A percentile compares a stretch with the other conserved stretches of the same genome.
These are phyloP conservation scores for Euura saliciscinereae DNA, from an alignment of 1,140 invertebrate genomes.

Conservation along the genomic window DNA sequence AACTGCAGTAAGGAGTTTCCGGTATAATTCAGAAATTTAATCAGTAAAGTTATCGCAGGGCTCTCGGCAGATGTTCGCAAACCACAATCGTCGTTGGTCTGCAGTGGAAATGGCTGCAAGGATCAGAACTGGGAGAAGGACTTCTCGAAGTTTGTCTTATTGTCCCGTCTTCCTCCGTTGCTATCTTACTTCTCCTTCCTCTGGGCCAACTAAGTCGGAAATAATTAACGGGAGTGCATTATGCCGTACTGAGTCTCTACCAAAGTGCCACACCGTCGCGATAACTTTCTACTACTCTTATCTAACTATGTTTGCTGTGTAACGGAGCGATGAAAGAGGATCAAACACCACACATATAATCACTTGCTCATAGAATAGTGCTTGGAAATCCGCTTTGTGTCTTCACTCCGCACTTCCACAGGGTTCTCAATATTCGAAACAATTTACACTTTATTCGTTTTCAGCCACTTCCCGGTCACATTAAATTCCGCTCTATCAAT, in stretches of 20 bases:
- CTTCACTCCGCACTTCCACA: too few relatives aligned
- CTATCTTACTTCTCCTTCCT: constrained; percentile 30
- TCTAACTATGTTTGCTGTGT: too few relatives aligned
- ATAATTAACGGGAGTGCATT: constrained; percentile 44
- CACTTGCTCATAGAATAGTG: too few relatives aligned
- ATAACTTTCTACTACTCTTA: not conserved
- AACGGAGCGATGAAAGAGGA: too few relatives aligned
- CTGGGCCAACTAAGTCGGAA: constrained; percentile 32
- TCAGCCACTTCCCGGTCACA: too few relatives aligned
- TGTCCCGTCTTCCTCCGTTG: not conserved
- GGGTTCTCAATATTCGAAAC: too few relatives aligned
- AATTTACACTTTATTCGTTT: too few relatives aligned
- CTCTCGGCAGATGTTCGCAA: constrained; percentile 11
- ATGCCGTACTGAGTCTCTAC: constrained; percentile 19
- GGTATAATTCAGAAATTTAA: constrained; percentile 45
- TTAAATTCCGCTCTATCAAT: too few relatives aligned
- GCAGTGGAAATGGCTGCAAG: not conserved
- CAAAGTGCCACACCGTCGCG: not conserved
- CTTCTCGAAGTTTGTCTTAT: not conserved
- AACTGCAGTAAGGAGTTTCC: constrained; percentile 25
- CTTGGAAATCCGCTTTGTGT: too few relatives aligned
- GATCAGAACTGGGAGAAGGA: not conserved
- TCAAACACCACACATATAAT: too few relatives aligned
- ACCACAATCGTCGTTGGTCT: not conserved
- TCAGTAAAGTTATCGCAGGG: constrained; percentile 40